Conservation (phyloP, 64 coral and sea anemone genomes). For the Acropora tenuis region DNA sequence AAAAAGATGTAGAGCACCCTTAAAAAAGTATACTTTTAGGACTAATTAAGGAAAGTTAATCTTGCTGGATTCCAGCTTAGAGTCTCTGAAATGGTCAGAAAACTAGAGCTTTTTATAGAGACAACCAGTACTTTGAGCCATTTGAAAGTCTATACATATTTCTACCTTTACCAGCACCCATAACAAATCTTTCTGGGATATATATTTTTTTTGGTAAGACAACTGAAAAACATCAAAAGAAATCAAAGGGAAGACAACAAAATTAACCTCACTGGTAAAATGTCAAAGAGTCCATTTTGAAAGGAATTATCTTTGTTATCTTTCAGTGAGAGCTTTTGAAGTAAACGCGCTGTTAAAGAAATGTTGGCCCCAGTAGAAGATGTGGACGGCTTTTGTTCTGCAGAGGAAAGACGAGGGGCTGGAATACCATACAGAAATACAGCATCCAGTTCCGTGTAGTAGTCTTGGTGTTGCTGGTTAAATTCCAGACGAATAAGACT, state of each 20-base stretch:
- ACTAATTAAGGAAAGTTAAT: too few relatives aligned
- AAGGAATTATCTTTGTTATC: constrained; percentile 7
- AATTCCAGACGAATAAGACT: constrained; percentile 93
- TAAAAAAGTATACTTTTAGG: too few relatives aligned
- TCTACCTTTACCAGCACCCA: too few relatives aligned
- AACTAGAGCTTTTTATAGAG: too few relatives aligned
- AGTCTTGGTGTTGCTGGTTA: constrained; percentile 87
- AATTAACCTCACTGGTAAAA: constrained; percentile 70
- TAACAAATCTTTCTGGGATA: too few relatives aligned
- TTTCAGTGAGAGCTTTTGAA: constrained; percentile 26
- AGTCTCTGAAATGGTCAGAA: too few relatives aligned
- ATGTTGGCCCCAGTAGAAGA: neutral
- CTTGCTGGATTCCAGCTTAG: too few relatives aligned
- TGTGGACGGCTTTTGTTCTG: neutral
- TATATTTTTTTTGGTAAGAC: too few relatives aligned
- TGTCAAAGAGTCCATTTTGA: constrained; percentile 87
- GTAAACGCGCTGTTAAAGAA: neutral
- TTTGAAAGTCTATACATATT: too few relatives aligned
- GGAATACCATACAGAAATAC: constrained; percentile 77
- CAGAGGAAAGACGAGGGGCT: neutral
- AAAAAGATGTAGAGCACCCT: too few relatives aligned
- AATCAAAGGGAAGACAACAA: neutral
- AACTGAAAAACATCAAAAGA: neutral
- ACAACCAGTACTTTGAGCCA: too few relatives aligned
- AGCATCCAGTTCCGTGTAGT: constrained; percentile 98